Base-by-base conservation (phyloP, 1,140 invertebrate genomes). In the Mylabris phalerata region DNA sequence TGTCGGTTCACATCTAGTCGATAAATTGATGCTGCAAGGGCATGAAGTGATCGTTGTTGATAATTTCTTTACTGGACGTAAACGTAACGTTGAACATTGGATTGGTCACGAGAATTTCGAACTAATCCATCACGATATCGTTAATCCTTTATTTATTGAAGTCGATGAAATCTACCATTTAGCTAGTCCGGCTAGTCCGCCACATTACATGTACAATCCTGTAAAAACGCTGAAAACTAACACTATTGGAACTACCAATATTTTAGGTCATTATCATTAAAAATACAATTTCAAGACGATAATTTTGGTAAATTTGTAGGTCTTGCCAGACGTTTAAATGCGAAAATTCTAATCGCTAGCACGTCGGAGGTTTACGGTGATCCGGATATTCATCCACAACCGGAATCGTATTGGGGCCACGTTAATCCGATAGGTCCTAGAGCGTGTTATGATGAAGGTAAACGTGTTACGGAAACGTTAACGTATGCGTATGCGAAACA, bases 181-280 rank as follows among this genome's bases (percentile, higher is more conserved):
- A 63, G 97, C 98, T 2, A 98, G 94, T 70, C 98, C 97, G 27
- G 98, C 98, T 3, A 97, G 93, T 67, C 98, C 98, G 45, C 95
- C 95, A 2, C 96, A 99, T 78, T 99, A 99, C 71, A 99, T 99
- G 97, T 89, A 93, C 67, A 99, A 99, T 82, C 97, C 97, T 39
- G 96, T 99, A 0, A 99, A 99, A 78, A 99, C 98, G 13, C 95
- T 99, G 55, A 99, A 99, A 76, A 99, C 97, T 2, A 99, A 99
- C 75, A 98, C 95, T 11, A 81, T 99, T 63, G 96, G 96, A 40
- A 99, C 98, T n/a, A 98, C 99, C 62, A 99, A 99, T 79, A 93
- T 99, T 82, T 79, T 99, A 62, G 96, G 95, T 89, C 77, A 5
- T 32, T 32, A 32, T 32, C 7, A 32, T 32, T 32, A 5, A 7